Evolutionary conservation across 2,888 invertebrate species (phyloP).

Genomic region (Cephonodes hylas): DNA sequence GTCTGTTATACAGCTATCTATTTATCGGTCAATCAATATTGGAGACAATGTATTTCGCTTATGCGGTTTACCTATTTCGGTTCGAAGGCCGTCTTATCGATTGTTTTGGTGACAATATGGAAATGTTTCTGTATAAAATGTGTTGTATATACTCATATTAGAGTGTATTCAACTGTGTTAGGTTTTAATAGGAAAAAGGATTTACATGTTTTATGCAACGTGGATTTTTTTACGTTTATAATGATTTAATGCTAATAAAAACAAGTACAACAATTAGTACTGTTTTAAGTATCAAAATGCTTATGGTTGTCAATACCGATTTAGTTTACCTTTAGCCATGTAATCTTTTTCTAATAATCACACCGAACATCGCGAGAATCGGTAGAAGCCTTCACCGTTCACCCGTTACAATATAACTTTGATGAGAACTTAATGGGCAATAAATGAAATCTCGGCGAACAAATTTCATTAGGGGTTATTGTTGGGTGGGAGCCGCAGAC

Average conservation of each 20-base stretch:
- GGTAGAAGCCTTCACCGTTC: background rate
- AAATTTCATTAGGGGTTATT: conserved; percentile 56
- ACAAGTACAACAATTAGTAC: too few relatives aligned
- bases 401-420: conserved; percentile 27
- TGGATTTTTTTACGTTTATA: too few relatives aligned
- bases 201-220: too few relatives aligned
- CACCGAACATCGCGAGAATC: background rate
- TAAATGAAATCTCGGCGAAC: conserved; percentile 47
- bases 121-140: background rate
- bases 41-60: background rate
- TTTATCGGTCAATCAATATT: background rate
- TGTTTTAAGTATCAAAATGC: too few relatives aligned
- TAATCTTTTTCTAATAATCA: too few relatives aligned
- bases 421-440: conserved; percentile 48
- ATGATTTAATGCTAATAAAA: too few relatives aligned
- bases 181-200: too few relatives aligned
- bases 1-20: background rate
- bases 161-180: too few relatives aligned
- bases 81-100: background rate
- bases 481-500: conserved; percentile 32
- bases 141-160: background rate
- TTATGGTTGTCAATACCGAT: too few relatives aligned
- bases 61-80: background rate
- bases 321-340: too few relatives aligned
- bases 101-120: background rate